Base-by-base conservation (phyloP, 2,888 invertebrate species). In the Patella ulyssiponensis region DNA sequence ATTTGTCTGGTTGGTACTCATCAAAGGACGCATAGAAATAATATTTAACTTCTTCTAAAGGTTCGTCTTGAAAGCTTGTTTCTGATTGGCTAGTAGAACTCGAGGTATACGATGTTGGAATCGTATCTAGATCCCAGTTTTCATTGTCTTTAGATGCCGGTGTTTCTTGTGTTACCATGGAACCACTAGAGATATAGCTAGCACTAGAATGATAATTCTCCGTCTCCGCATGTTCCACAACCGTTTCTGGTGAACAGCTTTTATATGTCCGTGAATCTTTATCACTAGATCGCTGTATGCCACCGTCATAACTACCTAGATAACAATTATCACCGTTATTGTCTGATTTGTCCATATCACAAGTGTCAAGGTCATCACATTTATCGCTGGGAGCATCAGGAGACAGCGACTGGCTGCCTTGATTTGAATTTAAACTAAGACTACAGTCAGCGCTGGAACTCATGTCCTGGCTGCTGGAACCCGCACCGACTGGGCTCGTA, bases 391-490 rank as follows among this genome's bases (percentile, higher is more conserved):
- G 73, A 27, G 83, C 81, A 20, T 84, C 82, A 11, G 82, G 82
- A n/a, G 83, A 85, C 27, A 82, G 83, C 1, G 82, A 79, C 17
- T 82, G 81, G 23, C 81, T 83, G 64, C 85, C 86, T 72, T 80
- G 82, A 75, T 83, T 80, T 71, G 80, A 81, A 77, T 86, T 83
- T 58, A 81, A 80, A 56, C 73, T 74, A 15, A 85, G 75, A 82
- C 84, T 87, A 73, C 86, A 86, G 73, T 87, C 87, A 14, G 86
- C 86, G 82, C 87, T 87, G 15, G 86, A 86, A 74, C 84, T 86
- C 14, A 83, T 86, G 54, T 86, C 86, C 79, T 85, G 86, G 73
- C 86, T 86, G 44, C 85, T 85, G 27, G 75, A 81, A 76, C 78
- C 81, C 23, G 77, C 82, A 3, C 84, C 84, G n/a, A 83, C 78